Evolutionary conservation across 2,113 vertebrate species (phyloP), one percentile per base, ranked within the genome.

Genomic region (Amphiprion ocellaris): DNA sequence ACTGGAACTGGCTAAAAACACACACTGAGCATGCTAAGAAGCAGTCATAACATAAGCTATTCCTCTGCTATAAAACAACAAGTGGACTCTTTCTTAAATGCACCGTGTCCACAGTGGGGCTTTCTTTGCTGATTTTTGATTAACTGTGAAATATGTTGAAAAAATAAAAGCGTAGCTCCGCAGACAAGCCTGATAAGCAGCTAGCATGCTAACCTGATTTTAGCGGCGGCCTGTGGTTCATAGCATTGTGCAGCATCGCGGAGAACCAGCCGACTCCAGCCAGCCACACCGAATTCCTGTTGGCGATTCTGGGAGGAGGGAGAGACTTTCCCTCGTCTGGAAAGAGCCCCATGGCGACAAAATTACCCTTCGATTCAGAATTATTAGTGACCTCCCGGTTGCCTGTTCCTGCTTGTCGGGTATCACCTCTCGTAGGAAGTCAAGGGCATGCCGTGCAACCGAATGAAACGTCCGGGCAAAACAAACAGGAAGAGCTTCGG

Each of bases 301-400:
- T 97, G 0, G 94, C 0, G 9, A 97, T 39, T 0, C 89, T 90
- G 0, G 96, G 96, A 0, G 96, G 96, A 81, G 94, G 94, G 41
- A 97, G 92, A 47, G 2, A 16, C 47, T 93, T 95, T 0, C 73
- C 86, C 73, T 96, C 95, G 15, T 95, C 94, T 10, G 96, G 95
- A 1, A 96, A 3, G 14, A 94, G 21, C 37, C 14, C 84, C 96
- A 97, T 97, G 46, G 69, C 74, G 24, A 66, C 0, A 26, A 39
- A 12, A 23, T 9, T 9, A 24, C 0, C 5, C 19, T 16, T 39
- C 1, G 2, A 71, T 17, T 8, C 23, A 54, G 30, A 56, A 3
- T 2, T 2, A 12, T 33, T 1, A 2, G 10, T 69, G 76, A 79
- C 75, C 79, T 86, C 39, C 6, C 28, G 2, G 10, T 28, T 23